Base-by-base conservation (phyloP, 2,113 vertebrate genomes). In the Plecturocebus donacophilus region DNA sequence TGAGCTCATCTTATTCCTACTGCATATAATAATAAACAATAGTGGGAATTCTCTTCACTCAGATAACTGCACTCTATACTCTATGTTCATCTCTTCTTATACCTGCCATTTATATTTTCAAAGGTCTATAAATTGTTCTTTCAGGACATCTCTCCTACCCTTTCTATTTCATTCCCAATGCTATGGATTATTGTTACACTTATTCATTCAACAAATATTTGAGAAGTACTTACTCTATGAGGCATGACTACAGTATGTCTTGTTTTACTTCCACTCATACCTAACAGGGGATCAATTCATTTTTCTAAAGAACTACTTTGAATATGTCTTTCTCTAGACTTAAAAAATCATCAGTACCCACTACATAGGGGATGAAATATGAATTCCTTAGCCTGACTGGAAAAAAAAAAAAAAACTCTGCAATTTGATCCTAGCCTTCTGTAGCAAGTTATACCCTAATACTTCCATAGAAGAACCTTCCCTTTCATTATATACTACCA, bases 221-320 rank as follows among this genome's bases (percentile, higher is more conserved):
- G 66, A 5, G 2, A 7, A 85, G 27, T 66, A 19, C 38, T 61
- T 87, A 77, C 56, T 52, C 54, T 84, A 64, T 64, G 49, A 70
- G 19, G 82, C 38, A 58, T 21, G 47, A 35, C n/a, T 84, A 61
- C 14, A 83, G 52, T 40, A 4, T 73, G 23, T 87, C 27, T 61
- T 3, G 11, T 47, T 94, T 85, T 95, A 90, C 35, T 94, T 96
- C 20, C 61, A 14, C 64, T n/a, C 81, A 40, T 40, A 76, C 21
- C 12, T 79, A 75, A 75, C 16, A 58, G 23, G 25, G 25, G 56
- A 73, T 61, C 49, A n/a, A 86, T 73, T 42, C 25, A 14, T 81
- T 90, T 81, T 87, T 64, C 27, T 85, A 75, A 87, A 92, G 21
- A 83, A 81, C 17, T 85, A 89, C 54, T 90, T 93, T 68, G 68